phyloP scores from a whole-genome alignment of 2,888 invertebrate genomes.

The Tricholauxania praeusta region DNA sequence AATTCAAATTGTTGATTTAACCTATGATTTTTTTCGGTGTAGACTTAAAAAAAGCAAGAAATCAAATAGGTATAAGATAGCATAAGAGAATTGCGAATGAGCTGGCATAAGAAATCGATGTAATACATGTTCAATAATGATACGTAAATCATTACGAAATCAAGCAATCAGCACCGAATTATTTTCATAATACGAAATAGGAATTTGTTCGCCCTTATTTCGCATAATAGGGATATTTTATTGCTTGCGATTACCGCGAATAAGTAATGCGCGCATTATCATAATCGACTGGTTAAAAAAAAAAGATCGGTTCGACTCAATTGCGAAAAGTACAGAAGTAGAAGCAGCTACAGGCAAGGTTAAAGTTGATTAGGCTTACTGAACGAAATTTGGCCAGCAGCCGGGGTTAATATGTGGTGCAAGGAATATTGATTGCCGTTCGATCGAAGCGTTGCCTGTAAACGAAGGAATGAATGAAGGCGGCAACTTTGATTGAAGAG shows the following conservation, averaged over 20 bases:
- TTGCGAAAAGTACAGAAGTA: conserved; percentile 17
- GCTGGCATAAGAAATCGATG: no score
- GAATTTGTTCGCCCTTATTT: no score
- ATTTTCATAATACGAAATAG: conserved; percentile 16
- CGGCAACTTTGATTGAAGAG: no score
- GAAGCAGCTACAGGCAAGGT: conserved; percentile 32
- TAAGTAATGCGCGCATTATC: conserved; percentile 29
- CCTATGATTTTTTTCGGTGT: no score
- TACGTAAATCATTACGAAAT: background rate
- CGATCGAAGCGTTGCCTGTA: no score
- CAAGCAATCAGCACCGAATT: conserved; percentile 25
- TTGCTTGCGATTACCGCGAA: background rate
- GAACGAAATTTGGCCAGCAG: conserved; percentile 8
- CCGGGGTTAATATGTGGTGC: conserved; percentile 27
- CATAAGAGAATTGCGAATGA: no score
- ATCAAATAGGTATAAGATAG: no score
- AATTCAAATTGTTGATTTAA: no score
- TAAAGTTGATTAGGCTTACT: conserved; percentile 22
- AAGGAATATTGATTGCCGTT: conserved; percentile 5
- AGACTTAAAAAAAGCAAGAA: no score
- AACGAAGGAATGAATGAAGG: no score
- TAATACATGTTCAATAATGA: no score
- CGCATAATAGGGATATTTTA: conserved; percentile 14
- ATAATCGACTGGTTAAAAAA: conserved; percentile 14
- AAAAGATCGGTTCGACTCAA: background rate